Base-by-base conservation (phyloP, 1,140 invertebrate genomes). In the Daktulosphaira vitifoliae region DNA sequence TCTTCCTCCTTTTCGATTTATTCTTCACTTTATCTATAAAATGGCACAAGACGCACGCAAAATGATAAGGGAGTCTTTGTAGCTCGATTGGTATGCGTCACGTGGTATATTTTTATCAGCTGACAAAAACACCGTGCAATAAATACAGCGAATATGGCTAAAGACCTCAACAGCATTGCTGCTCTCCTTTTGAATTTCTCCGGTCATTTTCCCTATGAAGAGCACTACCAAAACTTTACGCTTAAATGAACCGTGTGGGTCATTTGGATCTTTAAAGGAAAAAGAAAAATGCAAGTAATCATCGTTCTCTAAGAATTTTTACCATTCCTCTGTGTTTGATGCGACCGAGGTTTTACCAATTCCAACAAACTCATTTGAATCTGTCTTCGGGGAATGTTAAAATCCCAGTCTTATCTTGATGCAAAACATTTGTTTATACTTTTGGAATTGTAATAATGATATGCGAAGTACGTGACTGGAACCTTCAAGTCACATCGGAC, bases 381-480 rank as follows among this genome's bases (percentile, higher is more conserved):
- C 56, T 26, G 54, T 59, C 54, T 44, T 42, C 39, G 7, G 56
- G 42, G 39, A 33, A 33, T 33, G 42, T 48, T 33, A 20, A 62
- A 46, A 48, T 62, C 56, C 42, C 56, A 42, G 56, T 29, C 54
- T 62, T 62, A 62, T 48, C 39, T 62, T 23, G 16, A 20, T 48
- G 29, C 42, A 16, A 62, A 48, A 62, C 56, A 48, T 62, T 46
- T 62, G 39, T 48, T 44, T 48, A 48, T 62, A 62, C 56, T 62
- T 62, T 62, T 25, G 38, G 56, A 62, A 48, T 39, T 48, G 39
- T 62, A 48, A 62, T 62, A 62, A 62, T 62, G 42, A 62, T 62
- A 62, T 62, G 56, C 56, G 56, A 48, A 62, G 46, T 46, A 62
- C 56, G 56, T 62, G 56, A 62, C 56, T 62, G 42, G 56, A 62